Evolutionary conservation across 2,113 vertebrate genomes (phyloP).

Genomic region (Parus major): DNA sequence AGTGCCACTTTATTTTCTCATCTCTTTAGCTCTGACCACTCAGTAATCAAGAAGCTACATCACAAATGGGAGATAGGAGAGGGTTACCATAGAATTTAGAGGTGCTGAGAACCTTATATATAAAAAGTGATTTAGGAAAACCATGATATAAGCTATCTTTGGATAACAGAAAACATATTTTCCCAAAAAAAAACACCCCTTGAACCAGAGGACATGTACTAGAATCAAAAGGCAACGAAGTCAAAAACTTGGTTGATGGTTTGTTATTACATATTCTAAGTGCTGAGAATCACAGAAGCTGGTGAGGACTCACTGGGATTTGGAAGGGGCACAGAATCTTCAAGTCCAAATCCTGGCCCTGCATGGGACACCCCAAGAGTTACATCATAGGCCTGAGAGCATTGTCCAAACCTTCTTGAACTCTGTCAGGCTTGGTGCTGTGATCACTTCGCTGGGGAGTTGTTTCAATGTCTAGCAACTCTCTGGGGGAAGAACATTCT

Average conservation of each 20-base stretch:
- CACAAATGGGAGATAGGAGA: background rate
- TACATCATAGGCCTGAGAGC: background rate
- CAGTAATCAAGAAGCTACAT: background rate
- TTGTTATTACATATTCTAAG: background rate
- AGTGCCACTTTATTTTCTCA: background rate
- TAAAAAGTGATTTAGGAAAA: background rate
- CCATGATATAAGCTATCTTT: background rate
- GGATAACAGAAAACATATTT: background rate
- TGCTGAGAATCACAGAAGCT: background rate
- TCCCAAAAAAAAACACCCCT: fast-evolving
- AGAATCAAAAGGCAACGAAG: background rate
- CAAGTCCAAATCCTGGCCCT: too few species aligned
- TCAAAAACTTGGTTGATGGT: background rate
- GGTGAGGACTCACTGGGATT: background rate
- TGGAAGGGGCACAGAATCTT: background rate
- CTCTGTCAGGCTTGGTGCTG: background rate
- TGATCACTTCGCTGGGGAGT: background rate
- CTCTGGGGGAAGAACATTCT: background rate
- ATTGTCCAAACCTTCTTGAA: background rate
- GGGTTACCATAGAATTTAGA: background rate
- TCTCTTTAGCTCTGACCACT: background rate
- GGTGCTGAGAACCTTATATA: background rate
- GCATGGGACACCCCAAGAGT: background rate
- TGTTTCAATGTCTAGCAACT: background rate
- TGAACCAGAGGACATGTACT: background rate